These are phyloP conservation scores for Eumerus sabulonum DNA, from an alignment of 2,888 invertebrate genomes.

Conservation along the genomic window DNA sequence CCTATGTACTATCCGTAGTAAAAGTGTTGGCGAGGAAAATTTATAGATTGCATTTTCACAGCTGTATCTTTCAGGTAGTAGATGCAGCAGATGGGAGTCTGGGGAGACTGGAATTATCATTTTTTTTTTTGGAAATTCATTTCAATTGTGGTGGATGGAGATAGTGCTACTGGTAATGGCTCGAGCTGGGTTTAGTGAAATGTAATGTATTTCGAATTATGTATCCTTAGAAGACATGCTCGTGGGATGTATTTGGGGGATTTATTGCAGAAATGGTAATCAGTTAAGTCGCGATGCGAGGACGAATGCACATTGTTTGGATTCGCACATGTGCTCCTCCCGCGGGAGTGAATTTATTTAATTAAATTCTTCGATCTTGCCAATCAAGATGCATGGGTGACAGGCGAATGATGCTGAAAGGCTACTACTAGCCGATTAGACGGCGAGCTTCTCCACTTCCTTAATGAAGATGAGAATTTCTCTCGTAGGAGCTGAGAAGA, in stretches of 20 bases:
- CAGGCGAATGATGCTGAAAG: no score
- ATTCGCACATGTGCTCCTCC: no score
- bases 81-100: constrained; percentile 42
- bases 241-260: constrained; percentile 50
- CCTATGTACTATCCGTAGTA: no score
- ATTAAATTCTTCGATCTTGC: no score
- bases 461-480: no score
- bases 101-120: constrained; percentile 3
- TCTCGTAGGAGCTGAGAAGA: no score
- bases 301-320: no score
- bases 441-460: no score
- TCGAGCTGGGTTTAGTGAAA: constrained; percentile 20
- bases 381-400: no score
- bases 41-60: constrained; percentile 60
- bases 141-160: constrained; percentile 36
- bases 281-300: constrained; percentile 12
- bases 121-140: constrained; percentile 32
- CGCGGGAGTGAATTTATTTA: no score
- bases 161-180: constrained; percentile 1
- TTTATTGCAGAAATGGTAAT: constrained; percentile 33
- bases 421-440: no score
- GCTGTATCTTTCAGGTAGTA: no score
- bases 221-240: constrained; percentile 35
- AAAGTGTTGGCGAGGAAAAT: constrained; percentile 48
- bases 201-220: constrained; percentile 57